Base-by-base conservation (phyloP, 2,888 invertebrate species). In the Plebejus argus region DNA sequence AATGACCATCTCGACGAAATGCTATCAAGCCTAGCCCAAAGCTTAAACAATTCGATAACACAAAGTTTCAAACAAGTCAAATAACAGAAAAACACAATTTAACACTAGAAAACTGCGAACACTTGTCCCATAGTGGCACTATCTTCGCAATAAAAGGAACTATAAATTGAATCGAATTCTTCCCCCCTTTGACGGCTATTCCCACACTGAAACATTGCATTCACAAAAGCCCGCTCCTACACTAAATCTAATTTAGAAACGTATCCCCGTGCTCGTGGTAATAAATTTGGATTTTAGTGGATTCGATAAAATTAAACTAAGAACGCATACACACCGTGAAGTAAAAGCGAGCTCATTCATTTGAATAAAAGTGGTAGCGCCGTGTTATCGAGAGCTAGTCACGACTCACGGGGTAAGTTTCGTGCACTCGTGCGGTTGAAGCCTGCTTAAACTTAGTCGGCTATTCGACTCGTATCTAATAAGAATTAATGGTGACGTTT, bases 211-310 rank as follows among this genome's bases (percentile, higher is more conserved):
- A 88, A 87, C 87, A 86, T 86, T 87, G 87, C 84, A 86, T 86
- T 84, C 85, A 82, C 82, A 81, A 83, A 86, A 88, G 85, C 87
- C 85, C 87, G 86, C 88, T 87, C 85, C 87, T 87, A 83, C 85
- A 84, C 87, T 86, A 89, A 90, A 92, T 90, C 88, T 88, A 90
- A 91, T 92, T 91, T 89, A 81, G 79, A 80, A 81, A 78, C 78
- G 76, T 76, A 74, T 76, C 53, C 70, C 77, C 76, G 77, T 76
- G 77, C 76, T 76, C 80, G 74, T 28, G 49, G 79, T 77, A 74
- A 78, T 79, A 78, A 79, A 81, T 79, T 79, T 20, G 74, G 78
- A 79, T 79, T 78, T 78, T 71, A 77, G 61, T 61, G 23, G 77
- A 77, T 72, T 72, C 77, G 71, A 72, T 77, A 76, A 76, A 77